Percentiles rank a stretch among this genome's conserved stretches.
Conservation (phyloP, 2,888 invertebrate species). For the Rotaria socialis region DNA sequence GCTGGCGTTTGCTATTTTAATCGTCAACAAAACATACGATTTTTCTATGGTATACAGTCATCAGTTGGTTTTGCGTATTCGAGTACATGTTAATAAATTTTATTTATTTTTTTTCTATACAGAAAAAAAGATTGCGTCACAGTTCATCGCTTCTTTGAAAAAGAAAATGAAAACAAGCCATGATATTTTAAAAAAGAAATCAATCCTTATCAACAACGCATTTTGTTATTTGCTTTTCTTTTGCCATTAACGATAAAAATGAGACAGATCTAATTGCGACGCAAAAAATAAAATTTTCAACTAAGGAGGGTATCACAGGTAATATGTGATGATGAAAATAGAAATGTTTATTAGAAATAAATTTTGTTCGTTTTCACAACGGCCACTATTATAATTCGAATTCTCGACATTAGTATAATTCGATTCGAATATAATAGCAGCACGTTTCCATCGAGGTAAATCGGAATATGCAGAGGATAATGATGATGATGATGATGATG, state of each 20-base stretch:
- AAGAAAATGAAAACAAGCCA: not conserved
- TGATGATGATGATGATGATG: not conserved
- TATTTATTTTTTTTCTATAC: not conserved
- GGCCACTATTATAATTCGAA: not conserved
- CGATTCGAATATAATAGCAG: not conserved
- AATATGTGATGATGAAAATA: not conserved
- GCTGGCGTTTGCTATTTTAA: not conserved
- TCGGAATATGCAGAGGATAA: not conserved
- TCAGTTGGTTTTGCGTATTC: not conserved
- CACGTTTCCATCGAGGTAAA: not conserved
- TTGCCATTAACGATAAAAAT: not conserved
- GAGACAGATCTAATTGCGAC: not conserved
- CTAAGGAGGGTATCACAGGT: conserved; percentile 4
- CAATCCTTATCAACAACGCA: not conserved
- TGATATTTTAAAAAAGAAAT: not conserved
- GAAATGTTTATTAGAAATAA: not conserved
- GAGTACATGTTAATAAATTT: not conserved
- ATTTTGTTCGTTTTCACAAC: not conserved
- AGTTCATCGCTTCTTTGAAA: not conserved
- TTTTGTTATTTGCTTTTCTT: not conserved
- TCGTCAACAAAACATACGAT: not conserved
- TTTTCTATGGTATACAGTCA: not conserved
- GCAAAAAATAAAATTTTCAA: not conserved
- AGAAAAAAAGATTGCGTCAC: not conserved
- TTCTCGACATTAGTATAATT: not conserved